phyloP scores from a whole-genome alignment of 2,113 vertebrate genomes.

The Bambusicola thoracicus region DNA sequence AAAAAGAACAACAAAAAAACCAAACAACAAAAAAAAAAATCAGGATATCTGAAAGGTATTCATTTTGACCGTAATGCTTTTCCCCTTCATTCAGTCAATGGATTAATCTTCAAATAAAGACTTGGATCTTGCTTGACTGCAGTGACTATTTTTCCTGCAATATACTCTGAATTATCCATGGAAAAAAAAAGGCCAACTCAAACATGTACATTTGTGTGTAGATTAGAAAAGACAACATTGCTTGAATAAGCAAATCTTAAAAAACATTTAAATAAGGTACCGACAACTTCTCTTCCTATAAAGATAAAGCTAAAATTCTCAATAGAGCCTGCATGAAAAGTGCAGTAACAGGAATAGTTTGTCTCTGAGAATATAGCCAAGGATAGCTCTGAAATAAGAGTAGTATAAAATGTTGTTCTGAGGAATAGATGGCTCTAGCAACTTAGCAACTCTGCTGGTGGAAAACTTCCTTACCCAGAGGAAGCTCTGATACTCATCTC shows the following conservation, averaged over 20 bases:
- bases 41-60: not conserved
- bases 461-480: not conserved
- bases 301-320: not conserved
- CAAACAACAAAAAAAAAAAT: not conserved
- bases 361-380: not conserved
- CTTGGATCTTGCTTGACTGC: not conserved
- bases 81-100: not conserved
- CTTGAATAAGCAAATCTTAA: not conserved
- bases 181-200: not conserved
- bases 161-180: not conserved
- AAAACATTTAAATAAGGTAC: not conserved
- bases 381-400: not conserved
- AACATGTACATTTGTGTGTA: not conserved
- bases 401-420: not conserved
- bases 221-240: not conserved
- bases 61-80: not conserved
- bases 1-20: not conserved
- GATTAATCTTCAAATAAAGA: not conserved
- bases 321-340: not conserved
- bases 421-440: not conserved
- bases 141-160: not conserved
- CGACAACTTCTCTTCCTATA: not conserved
- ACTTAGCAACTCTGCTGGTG: not conserved
- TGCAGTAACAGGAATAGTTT: not conserved
- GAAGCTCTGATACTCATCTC: not conserved